phyloP scores from a whole-genome alignment of 2,888 invertebrate species.

The Drosophila mercatorum region DNA sequence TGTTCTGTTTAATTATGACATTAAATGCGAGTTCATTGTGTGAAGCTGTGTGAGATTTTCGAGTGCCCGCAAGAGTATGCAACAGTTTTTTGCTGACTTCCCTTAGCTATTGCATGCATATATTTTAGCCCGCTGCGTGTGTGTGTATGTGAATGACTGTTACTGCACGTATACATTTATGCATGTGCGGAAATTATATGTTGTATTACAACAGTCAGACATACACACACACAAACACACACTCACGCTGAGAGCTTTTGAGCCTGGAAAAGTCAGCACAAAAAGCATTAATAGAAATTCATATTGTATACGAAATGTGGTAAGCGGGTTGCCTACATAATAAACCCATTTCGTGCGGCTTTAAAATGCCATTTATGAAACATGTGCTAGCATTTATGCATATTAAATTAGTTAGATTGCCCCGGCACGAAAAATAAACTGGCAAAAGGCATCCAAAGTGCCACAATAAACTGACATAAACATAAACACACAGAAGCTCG shows the following conservation, averaged over 20 bases:
- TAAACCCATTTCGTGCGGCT: constrained; percentile 76
- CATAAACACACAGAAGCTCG: constrained; percentile 32
- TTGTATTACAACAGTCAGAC: constrained; percentile 20
- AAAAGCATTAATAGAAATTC: constrained; percentile 63
- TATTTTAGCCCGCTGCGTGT: constrained; percentile 13
- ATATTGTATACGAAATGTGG: constrained; percentile 61
- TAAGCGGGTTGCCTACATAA: constrained; percentile 55
- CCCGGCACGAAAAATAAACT: constrained; percentile 66
- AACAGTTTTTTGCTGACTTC: constrained; percentile 51
- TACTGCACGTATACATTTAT: constrained; percentile 7
- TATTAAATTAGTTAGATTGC: constrained; percentile 75
- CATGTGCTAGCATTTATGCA: constrained; percentile 79
- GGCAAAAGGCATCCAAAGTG: constrained; percentile 61
- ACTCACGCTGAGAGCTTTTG: constrained; percentile 10
- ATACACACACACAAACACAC: not conserved
- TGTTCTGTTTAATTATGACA: constrained; percentile 62
- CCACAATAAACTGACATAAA: constrained; percentile 60
- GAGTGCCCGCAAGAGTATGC: constrained; percentile 44
- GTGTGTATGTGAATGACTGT: constrained; percentile 5
- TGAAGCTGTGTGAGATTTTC: constrained; percentile 19
- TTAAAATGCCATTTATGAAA: constrained; percentile 81
- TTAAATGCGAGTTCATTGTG: constrained; percentile 60
- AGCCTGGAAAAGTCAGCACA: constrained; percentile 35
- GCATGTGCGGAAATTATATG: constrained; percentile 31
- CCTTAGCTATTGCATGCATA: constrained; percentile 16